A percentile compares a stretch with the other conserved stretches of the same genome.
These are phyloP conservation scores for Acridotheres tristis DNA, from an alignment of 2,797 vertebrate genomes.

Conservation along the genomic window DNA sequence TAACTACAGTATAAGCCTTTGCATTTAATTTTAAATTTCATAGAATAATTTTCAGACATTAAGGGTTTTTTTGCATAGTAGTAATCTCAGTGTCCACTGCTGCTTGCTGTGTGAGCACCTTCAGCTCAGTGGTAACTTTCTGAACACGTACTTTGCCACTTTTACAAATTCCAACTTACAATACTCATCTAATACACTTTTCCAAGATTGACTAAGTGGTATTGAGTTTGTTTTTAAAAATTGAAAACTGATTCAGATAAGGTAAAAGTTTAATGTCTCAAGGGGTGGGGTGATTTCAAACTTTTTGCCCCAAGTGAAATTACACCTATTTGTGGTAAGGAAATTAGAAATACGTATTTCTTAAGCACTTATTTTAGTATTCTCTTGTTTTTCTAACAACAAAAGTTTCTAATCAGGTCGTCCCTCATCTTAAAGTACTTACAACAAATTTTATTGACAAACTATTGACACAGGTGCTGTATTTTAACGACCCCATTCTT, in stretches of 20 bases:
- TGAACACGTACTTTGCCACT: accelerated
- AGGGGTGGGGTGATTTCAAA: not conserved
- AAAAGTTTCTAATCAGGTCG: not conserved
- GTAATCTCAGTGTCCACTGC: not conserved
- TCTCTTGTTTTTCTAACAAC: not conserved
- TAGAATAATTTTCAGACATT: not conserved
- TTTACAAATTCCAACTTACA: not conserved
- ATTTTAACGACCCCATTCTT: not conserved
- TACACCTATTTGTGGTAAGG: not conserved
- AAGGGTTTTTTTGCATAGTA: not conserved
- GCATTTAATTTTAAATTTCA: not conserved
- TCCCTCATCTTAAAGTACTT: not conserved
- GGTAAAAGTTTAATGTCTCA: not conserved
- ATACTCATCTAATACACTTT: not conserved
- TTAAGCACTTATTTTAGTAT: not conserved
- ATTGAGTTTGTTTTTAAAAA: not conserved
- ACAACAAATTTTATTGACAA: not conserved
- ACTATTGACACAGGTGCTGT: not conserved
- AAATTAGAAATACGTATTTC: not conserved
- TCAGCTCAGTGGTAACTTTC: not conserved
- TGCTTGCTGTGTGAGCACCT: not conserved
- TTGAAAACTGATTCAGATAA: not conserved
- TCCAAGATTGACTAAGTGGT: not conserved
- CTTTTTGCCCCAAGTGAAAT: not conserved
- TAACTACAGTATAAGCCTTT: not conserved